These are phyloP conservation scores for Sebastes trivittatus DNA, from an alignment of 2,797 vertebrate genomes.

Conservation along the genomic window DNA sequence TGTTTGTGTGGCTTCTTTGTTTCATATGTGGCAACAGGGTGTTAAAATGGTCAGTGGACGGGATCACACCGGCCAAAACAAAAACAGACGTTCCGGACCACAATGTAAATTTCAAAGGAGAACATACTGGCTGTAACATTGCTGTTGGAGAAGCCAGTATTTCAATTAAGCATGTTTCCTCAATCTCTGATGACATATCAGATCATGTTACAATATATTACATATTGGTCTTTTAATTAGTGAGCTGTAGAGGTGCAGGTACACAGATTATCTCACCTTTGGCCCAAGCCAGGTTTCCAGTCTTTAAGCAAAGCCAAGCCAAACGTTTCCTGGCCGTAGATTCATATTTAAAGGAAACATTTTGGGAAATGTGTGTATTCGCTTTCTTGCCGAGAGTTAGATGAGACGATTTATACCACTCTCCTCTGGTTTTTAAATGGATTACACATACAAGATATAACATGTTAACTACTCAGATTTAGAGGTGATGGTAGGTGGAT, in stretches of 20 bases:
- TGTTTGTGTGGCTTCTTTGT: no score
- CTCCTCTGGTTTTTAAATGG: neutral
- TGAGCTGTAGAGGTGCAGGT: neutral
- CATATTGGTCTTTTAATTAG: neutral
- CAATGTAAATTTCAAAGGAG: no score
- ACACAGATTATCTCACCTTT: neutral
- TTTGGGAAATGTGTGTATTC: neutral
- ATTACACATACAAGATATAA: rapidly evolving
- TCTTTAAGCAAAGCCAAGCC: neutral
- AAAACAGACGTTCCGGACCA: no score
- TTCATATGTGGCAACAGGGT: no score
- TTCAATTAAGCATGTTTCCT: no score
- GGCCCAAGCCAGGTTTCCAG: neutral
- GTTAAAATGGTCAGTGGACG: no score
- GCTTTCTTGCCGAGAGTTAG: neutral
- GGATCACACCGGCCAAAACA: no score
- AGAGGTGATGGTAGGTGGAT: neutral
- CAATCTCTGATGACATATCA: no score
- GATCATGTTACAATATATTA: no score
- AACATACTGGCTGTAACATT: no score
- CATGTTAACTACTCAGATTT: neutral
- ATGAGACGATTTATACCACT: neutral
- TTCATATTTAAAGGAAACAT: neutral
- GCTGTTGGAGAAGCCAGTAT: no score
- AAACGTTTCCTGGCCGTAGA: neutral